Conservation (phyloP, 2,113 vertebrate species). For the Nothoprocta perdicaria region DNA sequence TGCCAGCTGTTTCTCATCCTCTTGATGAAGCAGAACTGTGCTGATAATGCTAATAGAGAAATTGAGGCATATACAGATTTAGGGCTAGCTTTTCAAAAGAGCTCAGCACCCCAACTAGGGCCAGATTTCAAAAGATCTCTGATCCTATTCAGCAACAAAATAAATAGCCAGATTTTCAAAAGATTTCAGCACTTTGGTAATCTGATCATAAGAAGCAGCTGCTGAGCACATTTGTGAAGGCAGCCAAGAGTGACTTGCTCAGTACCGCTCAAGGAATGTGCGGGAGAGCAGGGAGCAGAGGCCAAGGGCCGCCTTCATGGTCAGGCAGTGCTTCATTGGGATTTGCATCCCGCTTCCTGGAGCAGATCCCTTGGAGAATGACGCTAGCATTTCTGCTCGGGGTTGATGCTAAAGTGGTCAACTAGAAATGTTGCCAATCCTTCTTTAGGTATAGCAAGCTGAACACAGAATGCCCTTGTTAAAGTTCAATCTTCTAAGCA, state of each 20-base stretch:
- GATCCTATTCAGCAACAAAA: constrained; percentile 64
- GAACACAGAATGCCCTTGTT: not conserved
- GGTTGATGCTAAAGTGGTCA: not conserved
- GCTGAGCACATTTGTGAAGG: constrained; percentile 46
- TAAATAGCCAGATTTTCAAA: constrained; percentile 68
- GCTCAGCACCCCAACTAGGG: constrained; percentile 26
- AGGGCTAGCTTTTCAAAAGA: constrained; percentile 54
- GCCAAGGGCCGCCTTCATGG: not conserved
- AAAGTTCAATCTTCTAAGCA: not conserved
- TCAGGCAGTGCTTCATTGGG: not conserved
- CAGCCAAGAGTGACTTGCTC: not conserved
- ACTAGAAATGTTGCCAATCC: not conserved
- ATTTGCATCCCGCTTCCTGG: not conserved
- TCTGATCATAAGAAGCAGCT: constrained; percentile 67
- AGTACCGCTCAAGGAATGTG: not conserved
- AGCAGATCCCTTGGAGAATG: not conserved
- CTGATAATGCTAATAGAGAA: constrained; percentile 61
- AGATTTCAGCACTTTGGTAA: constrained; percentile 65
- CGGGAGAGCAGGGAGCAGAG: not conserved
- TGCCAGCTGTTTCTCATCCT: constrained; percentile 14
- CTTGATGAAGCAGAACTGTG: constrained; percentile 34
- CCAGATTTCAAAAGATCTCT: constrained; percentile 66
- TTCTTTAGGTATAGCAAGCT: not conserved
- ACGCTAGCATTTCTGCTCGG: not conserved
- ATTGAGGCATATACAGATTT: constrained; percentile 53